Conservation (phyloP, 2,888 invertebrate genomes). For the Phalera bucephala region DNA sequence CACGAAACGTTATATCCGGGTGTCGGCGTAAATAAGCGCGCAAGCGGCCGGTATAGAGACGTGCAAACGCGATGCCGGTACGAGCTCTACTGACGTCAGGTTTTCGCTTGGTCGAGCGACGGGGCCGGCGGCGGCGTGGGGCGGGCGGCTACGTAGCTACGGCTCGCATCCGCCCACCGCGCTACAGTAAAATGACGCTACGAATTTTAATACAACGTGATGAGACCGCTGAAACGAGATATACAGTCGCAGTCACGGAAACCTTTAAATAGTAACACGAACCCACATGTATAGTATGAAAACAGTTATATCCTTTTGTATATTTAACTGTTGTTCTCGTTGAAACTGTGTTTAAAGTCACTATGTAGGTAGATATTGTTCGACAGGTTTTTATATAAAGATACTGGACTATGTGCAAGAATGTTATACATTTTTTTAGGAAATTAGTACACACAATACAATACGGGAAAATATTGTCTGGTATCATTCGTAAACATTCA, state of each 20-base stretch:
- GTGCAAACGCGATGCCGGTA: conserved; percentile 40
- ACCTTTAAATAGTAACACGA: conserved; percentile 34
- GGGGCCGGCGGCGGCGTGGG: conserved; percentile 35
- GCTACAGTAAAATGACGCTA: conserved; percentile 67
- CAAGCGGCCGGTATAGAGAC: conserved; percentile 20
- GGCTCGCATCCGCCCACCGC: conserved; percentile 65
- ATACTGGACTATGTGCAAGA: too few relatives aligned
- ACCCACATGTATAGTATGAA: conserved; percentile 10
- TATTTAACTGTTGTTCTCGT: too few relatives aligned
- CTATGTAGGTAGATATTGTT: too few relatives aligned
- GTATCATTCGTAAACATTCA: conserved; percentile 13
- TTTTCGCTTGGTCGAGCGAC: conserved; percentile 35
- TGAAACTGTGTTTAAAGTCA: too few relatives aligned
- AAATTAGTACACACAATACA: too few relatives aligned
- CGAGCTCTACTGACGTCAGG: conserved; percentile 72
- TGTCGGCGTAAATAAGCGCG: conserved; percentile 39
- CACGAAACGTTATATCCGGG: conserved; percentile 36
- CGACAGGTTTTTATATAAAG: too few relatives aligned
- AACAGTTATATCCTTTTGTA: too few relatives aligned
- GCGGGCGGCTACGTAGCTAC: conserved; percentile 62
- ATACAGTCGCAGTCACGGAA: conserved; percentile 29
- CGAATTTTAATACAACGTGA: conserved; percentile 53
- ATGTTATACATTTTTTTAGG: too few relatives aligned
- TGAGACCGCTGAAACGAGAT: conserved; percentile 42
- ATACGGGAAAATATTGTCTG: conserved; percentile 12